These are phyloP conservation scores for Antennarius striatus DNA, from an alignment of 2,113 vertebrate genomes.

Conservation along the genomic window DNA sequence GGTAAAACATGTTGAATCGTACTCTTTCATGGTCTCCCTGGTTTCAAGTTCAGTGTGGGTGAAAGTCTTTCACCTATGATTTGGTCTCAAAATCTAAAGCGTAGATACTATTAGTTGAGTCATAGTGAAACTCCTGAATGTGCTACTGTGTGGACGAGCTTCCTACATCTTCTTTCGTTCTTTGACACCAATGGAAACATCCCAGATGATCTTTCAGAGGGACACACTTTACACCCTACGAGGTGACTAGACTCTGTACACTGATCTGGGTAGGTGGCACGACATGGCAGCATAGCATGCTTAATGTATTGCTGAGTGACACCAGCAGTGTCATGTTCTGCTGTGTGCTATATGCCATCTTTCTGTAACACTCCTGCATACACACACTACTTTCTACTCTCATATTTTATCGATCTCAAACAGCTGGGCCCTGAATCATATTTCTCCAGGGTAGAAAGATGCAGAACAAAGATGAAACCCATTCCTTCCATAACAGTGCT, in stretches of 20 bases:
- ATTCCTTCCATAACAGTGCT: slow-evolving; percentile 4
- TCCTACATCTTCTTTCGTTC: slow-evolving; percentile 5
- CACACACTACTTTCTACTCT: slow-evolving; percentile 17
- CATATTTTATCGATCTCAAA: slow-evolving; percentile 4
- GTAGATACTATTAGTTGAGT: neutral
- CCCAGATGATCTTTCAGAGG: slow-evolving; percentile 20
- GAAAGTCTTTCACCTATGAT: neutral
- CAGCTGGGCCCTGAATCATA: slow-evolving; percentile 15
- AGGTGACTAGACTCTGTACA: slow-evolving; percentile 21
- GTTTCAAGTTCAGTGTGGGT: neutral
- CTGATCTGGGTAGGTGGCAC: slow-evolving; percentile 23
- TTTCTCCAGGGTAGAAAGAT: slow-evolving; percentile 21
- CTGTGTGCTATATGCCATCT: slow-evolving; percentile 2
- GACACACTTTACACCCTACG: slow-evolving; percentile 25
- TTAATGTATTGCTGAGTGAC: slow-evolving; percentile 35
- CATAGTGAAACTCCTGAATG: neutral
- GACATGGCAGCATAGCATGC: slow-evolving; percentile 11
- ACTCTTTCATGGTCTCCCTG: neutral
- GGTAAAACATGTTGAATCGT: no score
- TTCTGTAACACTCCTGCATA: slow-evolving; percentile 10
- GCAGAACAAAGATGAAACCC: slow-evolving; percentile 23
- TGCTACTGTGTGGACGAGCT: neutral
- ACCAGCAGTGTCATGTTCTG: slow-evolving; percentile 55
- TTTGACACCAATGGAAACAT: slow-evolving; percentile 8
- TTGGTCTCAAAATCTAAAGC: neutral